Evolutionary conservation across 2,888 invertebrate species (phyloP), one percentile per base, ranked within the genome.

Genomic region (Harpalus rubripes): DNA sequence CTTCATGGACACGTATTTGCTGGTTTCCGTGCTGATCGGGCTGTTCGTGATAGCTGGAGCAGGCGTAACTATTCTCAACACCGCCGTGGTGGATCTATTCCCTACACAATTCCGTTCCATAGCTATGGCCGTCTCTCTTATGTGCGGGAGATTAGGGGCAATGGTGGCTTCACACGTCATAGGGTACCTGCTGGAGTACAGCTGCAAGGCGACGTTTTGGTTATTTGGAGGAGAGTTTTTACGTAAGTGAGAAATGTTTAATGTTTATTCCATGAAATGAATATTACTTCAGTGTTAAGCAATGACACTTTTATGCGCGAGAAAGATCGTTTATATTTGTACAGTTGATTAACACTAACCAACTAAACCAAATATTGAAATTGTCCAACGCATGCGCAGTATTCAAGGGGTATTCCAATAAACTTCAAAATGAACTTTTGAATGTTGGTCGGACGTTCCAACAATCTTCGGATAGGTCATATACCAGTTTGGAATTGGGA

Each of bases 131-230:
- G 91, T 93, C 81, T 92, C 92, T 0, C 88, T 93, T 2, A 92
- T 92, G 92, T 91, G 92, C 88, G 93, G 93, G n/a, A 90, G 93
- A 85, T 87, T 91, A 83, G 93, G 93, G 0, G 92, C 92, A 63
- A 91, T 92, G 82, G 89, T 91, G 22, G 92, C 92, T 3, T 91
- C 92, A 1, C 92, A 92, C 87, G 86, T 92, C 16, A 89, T 91
- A 7, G 92, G 92, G 7, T 88, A 90, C 7, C 86, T 93, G 1
- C 89, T 93, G 32, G 91, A 92, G 81, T 89, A 90, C 85, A 87
- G 91, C 76, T 93, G 93, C 86, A 90, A 91, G 86, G 90, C 90
- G 41, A 89, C 91, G 41, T 93, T 93, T 87, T 90, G 89, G 78
- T 85, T 91, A 78, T 89, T 90, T 85, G 89, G 89, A 8, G 87